A percentile compares a stretch with the other conserved stretches of the same genome.
Conservation (phyloP, 2,797 vertebrate species). For the Lepidocolaptes lacrymiger region DNA sequence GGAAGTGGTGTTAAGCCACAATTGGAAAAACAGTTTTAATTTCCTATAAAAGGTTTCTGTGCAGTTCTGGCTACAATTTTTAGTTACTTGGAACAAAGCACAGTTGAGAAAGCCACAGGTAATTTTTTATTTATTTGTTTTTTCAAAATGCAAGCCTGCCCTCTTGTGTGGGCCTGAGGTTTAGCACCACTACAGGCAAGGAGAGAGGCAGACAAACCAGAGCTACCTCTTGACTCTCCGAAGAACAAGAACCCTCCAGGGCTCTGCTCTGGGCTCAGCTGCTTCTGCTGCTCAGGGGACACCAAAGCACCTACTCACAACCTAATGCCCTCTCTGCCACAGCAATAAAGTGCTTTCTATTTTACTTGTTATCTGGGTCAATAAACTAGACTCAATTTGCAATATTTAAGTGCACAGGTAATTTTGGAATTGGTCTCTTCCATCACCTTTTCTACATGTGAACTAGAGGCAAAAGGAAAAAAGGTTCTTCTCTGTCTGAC, state of each 20-base stretch:
- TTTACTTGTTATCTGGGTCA: background rate
- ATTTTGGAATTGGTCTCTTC: background rate
- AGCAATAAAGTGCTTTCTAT: background rate
- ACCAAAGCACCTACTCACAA: background rate
- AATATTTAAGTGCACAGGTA: background rate
- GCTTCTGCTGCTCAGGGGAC: background rate
- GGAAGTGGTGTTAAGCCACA: background rate
- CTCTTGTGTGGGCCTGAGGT: constrained; percentile 53
- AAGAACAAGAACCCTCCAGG: background rate
- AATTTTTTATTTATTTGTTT: background rate
- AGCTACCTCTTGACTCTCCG: background rate
- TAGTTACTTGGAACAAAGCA: background rate
- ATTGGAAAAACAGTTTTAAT: background rate
- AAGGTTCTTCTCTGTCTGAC: background rate
- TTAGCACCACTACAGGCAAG: background rate
- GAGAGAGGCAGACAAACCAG: background rate
- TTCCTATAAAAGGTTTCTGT: background rate
- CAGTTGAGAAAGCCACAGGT: background rate
- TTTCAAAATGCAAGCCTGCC: constrained; percentile 54
- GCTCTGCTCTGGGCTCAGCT: background rate
- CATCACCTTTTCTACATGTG: background rate
- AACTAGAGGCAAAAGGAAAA: background rate
- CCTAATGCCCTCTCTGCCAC: background rate
- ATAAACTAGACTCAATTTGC: background rate
- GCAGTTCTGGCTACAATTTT: background rate